Base-by-base conservation (phyloP, 2,113 vertebrate genomes). In the Bubalus kerabau region DNA sequence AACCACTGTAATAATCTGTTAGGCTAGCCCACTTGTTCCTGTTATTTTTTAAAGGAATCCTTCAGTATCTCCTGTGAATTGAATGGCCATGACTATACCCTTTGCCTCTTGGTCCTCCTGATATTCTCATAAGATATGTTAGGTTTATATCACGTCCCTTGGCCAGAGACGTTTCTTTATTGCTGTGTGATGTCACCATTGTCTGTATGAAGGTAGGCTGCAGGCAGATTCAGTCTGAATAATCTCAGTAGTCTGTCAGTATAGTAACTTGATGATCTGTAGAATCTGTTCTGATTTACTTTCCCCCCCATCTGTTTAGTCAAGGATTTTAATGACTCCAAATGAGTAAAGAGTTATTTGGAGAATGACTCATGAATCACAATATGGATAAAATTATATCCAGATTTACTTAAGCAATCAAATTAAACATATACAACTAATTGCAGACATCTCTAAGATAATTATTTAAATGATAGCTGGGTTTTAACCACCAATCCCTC, bases 351-450 rank as follows among this genome's bases (percentile, higher is more conserved):
- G 80, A 74, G 21, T 90, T 97, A 94, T 94, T 98, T 96, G 78
- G 50, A 98, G 60, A 93, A 93, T 83, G 93, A 96, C 78, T 97
- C 91, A 94, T 94, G n/a, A 91, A 91, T 93, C 86, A 91, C 67
- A 94, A 90, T 93, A 83, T 89, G 78, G 93, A 78, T 97, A 81
- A 97, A 98, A 98, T 98, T 98, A 95, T 97, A 97, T 95, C 97
- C 97, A 97, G 91, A 97, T 96, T 97, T 95, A 91, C 85, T 97
- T 93, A 97, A 48, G 62, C 93, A 97, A 97, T 97, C 95, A 98
- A 93, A 98, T 97, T 97, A 97, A 97, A 95, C 67, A 90, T 96
- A 95, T 83, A 96, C 93, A 97, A 93, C 80, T 96, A 98, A 98
- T 98, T 97, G 50, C 71, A 97, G 67, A 60, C 96, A 76, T 97